Percentiles rank a stretch among this genome's conserved stretches.
Evolutionary conservation across 2,888 invertebrate species (phyloP).

Genomic region (Folsomia manolachei): DNA sequence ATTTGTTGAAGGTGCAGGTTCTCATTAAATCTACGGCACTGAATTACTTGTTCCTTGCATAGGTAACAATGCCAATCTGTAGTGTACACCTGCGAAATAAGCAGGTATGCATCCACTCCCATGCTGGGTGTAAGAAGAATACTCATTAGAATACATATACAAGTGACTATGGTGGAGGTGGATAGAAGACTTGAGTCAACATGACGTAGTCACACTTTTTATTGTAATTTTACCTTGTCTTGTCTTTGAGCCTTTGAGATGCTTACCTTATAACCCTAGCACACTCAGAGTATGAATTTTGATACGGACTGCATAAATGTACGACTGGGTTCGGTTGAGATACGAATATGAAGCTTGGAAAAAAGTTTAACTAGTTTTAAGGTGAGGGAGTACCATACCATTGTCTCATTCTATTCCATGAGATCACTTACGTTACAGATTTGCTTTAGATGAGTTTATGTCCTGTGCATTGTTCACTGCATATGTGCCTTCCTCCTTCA

Average conservation of each 20-base stretch:
- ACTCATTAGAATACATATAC: too few species aligned
- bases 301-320: too few species aligned
- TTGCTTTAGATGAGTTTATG: neutral
- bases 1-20: neutral
- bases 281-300: neutral
- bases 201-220: neutral
- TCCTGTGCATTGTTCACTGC: neutral
- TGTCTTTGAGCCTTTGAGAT: neutral
- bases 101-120: too few species aligned
- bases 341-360: too few species aligned
- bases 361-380: too few species aligned
- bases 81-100: neutral
- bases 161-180: neutral
- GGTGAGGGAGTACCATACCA: neutral
- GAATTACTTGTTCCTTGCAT: neutral
- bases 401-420: neutral
- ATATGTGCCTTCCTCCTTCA: neutral
- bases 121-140: too few species aligned
- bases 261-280: neutral
- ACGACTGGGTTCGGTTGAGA: too few species aligned
- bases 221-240: neutral
- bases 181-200: neutral
- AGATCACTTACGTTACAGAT: neutral
- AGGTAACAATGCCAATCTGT: neutral
- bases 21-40: neutral